Percentiles rank a stretch among this genome's conserved stretches.
phyloP scores from a whole-genome alignment of 2,113 vertebrate genomes.

The cattle (Bos taurus) region DNA sequence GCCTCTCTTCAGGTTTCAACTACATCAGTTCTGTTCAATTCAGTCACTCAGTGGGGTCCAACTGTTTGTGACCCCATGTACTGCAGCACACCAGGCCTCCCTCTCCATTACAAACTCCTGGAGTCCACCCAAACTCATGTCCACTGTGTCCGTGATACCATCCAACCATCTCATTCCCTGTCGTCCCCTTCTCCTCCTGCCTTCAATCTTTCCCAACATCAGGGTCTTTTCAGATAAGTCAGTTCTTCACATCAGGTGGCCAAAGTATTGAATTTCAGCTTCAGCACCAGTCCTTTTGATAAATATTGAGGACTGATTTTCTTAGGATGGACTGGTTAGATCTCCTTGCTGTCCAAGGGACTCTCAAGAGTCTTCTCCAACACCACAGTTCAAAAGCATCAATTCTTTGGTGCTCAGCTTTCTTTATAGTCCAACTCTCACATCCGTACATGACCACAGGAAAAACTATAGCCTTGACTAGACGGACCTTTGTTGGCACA shows the following conservation, averaged over 20 bases:
- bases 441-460: neutral
- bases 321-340: neutral
- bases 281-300: neutral
- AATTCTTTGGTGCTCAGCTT: neutral
- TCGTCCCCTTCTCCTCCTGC: accelerated
- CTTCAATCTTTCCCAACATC: neutral
- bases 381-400: neutral
- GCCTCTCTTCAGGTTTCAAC: neutral
- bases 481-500: neutral
- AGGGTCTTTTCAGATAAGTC: neutral
- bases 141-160: neutral
- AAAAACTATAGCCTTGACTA: neutral
- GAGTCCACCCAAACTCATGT: neutral
- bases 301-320: neutral
- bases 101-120: neutral
- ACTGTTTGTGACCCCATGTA: neutral
- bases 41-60: neutral
- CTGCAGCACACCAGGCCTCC: neutral
- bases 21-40: neutral
- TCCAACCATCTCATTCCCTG: neutral
- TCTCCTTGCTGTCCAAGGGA: neutral
- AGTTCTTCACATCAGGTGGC: neutral
- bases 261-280: neutral
- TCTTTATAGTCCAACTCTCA: neutral
- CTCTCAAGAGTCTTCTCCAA: neutral